These are phyloP conservation scores for Parnassius mnemosyne DNA, from an alignment of 2,888 invertebrate species.

Conservation along the genomic window DNA sequence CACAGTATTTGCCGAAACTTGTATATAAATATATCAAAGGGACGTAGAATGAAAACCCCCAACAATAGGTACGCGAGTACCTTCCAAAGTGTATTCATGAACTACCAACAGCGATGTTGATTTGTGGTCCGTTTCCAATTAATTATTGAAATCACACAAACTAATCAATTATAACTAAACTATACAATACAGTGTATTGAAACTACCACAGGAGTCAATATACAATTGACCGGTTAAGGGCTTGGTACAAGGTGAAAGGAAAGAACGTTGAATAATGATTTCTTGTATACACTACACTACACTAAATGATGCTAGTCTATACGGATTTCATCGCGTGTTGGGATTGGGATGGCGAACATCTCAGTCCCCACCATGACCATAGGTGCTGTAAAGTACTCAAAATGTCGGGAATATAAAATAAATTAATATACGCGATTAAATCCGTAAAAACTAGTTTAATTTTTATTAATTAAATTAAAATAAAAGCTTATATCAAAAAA, in stretches of 20 bases:
- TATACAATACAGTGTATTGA: conserved; percentile 26
- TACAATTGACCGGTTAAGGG: conserved; percentile 42
- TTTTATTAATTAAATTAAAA: too few relatives aligned
- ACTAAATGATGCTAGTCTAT: too few relatives aligned
- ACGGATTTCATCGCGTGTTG: too few relatives aligned
- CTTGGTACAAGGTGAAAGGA: conserved; percentile 29
- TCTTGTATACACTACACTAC: too few relatives aligned
- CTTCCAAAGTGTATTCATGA: conserved; percentile 2
- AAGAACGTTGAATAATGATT: too few relatives aligned
- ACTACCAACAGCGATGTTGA: conserved; percentile 1
- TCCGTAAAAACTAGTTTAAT: too few relatives aligned
- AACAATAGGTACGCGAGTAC: conserved; percentile 10
- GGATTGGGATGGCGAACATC: too few relatives aligned
- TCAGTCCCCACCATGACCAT: too few relatives aligned
- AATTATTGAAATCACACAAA: conserved; percentile 31
- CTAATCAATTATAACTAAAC: conserved; percentile 31
- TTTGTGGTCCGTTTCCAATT: conserved; percentile 21
- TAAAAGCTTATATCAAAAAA: too few relatives aligned
- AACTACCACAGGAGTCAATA: conserved; percentile 37
- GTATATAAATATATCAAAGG: conserved; percentile 3
- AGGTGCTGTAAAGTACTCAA: too few relatives aligned
- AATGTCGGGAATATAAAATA: too few relatives aligned
- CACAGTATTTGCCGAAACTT: not conserved
- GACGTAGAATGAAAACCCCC: conserved; percentile 2
- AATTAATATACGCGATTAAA: too few relatives aligned